Percentiles rank a stretch among this genome's conserved stretches.
phyloP scores from a whole-genome alignment of 2,113 vertebrate species.

The Tragelaphus buxtoni region DNA sequence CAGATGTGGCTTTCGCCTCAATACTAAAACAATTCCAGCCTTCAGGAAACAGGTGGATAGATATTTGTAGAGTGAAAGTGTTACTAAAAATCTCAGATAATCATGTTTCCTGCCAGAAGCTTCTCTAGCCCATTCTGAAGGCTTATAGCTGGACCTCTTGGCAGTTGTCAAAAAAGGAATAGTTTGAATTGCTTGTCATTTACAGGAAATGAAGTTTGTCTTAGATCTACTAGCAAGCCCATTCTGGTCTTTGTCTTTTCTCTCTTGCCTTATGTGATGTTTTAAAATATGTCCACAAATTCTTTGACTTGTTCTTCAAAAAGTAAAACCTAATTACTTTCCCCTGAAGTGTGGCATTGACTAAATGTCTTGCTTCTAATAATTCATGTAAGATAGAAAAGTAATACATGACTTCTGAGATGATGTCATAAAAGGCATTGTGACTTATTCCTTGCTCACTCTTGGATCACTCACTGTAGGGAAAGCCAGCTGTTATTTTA shows the following conservation, averaged over 20 bases:
- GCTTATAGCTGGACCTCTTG: background rate
- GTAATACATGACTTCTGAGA: background rate
- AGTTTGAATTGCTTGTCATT: background rate
- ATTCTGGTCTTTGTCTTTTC: background rate
- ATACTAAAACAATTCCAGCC: background rate
- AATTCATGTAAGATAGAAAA: background rate
- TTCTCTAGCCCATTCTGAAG: background rate
- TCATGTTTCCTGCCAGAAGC: background rate
- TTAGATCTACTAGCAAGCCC: background rate
- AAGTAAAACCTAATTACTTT: background rate
- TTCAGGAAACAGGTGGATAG: background rate
- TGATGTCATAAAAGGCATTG: background rate
- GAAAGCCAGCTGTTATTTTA: background rate
- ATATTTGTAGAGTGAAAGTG: background rate
- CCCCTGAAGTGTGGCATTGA: background rate
- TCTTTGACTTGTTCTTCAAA: background rate
- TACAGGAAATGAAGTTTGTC: background rate
- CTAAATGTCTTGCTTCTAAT: background rate
- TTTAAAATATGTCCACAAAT: background rate
- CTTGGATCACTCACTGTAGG: background rate
- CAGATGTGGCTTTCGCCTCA: background rate
- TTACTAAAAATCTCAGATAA: background rate
- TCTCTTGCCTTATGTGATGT: background rate
- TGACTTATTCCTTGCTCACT: background rate
- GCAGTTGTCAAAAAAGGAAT: background rate